phyloP scores from a whole-genome alignment of 2,113 vertebrate genomes.

The Picathartes gymnocephalus region DNA sequence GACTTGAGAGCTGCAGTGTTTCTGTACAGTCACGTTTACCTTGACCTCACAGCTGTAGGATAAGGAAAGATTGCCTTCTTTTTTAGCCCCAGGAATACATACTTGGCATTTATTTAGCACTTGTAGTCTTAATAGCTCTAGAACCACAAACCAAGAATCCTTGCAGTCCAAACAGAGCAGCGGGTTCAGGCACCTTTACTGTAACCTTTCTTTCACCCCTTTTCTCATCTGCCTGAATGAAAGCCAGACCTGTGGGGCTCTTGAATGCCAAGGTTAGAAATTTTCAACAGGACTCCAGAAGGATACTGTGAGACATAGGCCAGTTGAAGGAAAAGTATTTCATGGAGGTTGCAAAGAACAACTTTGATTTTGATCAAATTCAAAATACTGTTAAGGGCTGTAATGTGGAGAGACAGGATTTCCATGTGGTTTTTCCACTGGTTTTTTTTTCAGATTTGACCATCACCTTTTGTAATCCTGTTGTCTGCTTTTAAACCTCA shows the following conservation, averaged over 20 bases:
- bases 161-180: not conserved
- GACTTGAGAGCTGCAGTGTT: not conserved
- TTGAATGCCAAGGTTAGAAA: not conserved
- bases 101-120: not conserved
- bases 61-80: slow-evolving; percentile 1
- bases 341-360: not conserved
- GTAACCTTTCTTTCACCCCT: not conserved
- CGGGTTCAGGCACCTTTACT: not conserved
- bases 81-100: not conserved
- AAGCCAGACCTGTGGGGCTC: not conserved
- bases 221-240: not conserved
- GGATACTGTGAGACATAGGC: not conserved
- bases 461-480: not conserved
- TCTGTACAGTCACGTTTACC: slow-evolving; percentile 28
- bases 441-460: not conserved
- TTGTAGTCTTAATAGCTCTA: not conserved
- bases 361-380: not conserved
- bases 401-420: not conserved
- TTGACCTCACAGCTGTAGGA: slow-evolving; percentile 8
- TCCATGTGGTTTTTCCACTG: not conserved
- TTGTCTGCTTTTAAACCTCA: not conserved
- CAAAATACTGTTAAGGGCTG: not conserved
- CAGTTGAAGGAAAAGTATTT: not conserved
- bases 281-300: not conserved
- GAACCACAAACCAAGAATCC: not conserved